phyloP scores from a whole-genome alignment of 2,113 vertebrate genomes.

The Phoxinus phoxinus region DNA sequence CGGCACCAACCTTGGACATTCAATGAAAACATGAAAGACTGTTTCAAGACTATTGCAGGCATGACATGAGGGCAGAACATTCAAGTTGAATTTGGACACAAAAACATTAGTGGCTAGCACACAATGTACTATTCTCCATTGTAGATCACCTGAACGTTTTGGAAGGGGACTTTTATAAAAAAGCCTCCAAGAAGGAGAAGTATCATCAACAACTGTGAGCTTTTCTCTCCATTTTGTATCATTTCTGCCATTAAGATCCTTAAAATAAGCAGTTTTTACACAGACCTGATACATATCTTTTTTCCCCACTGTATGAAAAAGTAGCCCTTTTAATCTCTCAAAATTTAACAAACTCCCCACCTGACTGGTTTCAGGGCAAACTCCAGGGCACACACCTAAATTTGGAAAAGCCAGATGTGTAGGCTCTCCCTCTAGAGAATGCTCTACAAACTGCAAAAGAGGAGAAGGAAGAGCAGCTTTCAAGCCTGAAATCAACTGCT shows the following conservation, averaged over 20 bases:
- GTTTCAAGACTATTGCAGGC: not conserved
- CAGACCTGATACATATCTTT: not conserved
- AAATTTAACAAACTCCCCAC: not conserved
- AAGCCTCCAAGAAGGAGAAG: no score
- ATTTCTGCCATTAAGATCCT: not conserved
- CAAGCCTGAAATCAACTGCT: no score
- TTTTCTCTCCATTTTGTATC: not conserved
- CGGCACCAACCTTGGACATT: not conserved
- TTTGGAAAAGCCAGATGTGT: no score
- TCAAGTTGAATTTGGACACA: not conserved
- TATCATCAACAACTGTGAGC: not conserved
- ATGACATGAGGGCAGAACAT: no score
- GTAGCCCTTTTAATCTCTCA: not conserved
- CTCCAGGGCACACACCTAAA: no score
- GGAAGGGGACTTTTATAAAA: not conserved
- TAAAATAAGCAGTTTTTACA: constrained; percentile 1
- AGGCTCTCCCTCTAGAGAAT: no score
- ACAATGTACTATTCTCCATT: no score
- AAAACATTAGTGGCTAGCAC: no score
- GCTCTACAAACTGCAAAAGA: no score
- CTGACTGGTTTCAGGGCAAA: not conserved
- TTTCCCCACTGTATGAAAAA: not conserved
- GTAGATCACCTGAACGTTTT: not conserved
- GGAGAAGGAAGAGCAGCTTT: no score
- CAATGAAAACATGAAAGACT: not conserved